A percentile compares a stretch with the other conserved stretches of the same genome.
These are phyloP conservation scores for Aphaenogaster rudis DNA, from an alignment of 1,140 invertebrate genomes.

Conservation along the genomic window DNA sequence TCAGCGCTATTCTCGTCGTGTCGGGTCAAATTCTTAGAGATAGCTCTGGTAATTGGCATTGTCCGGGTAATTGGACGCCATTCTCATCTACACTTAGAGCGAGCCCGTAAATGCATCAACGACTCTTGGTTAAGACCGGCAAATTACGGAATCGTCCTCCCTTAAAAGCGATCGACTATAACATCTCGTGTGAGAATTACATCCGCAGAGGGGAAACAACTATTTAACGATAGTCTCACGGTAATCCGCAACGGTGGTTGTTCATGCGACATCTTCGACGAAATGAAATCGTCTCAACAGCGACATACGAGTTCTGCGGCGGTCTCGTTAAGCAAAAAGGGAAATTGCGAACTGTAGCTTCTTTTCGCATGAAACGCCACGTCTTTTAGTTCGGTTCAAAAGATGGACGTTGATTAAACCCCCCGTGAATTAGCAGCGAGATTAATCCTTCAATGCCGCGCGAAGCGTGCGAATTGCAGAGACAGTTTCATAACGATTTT, in stretches of 20 bases:
- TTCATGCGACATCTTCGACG: conserved; percentile 8
- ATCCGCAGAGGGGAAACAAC: background rate
- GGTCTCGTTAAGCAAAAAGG: background rate
- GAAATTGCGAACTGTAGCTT: background rate
- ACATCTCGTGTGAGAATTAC: background rate
- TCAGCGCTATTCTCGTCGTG: background rate
- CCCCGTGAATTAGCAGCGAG: background rate
- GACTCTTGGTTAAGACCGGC: background rate
- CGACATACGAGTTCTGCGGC: conserved; percentile 5
- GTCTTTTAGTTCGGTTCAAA: background rate
- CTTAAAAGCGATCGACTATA: conserved; percentile 1
- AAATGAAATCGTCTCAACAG: conserved; percentile 27
- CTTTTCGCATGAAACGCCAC: background rate
- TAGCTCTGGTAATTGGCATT: background rate
- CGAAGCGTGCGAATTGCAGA: background rate
- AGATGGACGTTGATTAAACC: conserved; percentile 35
- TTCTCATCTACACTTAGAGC: background rate
- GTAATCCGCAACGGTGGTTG: background rate
- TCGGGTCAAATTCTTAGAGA: background rate
- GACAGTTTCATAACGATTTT: background rate
- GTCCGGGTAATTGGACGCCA: conserved; percentile 14
- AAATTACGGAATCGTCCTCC: conserved; percentile 23
- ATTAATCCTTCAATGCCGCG: background rate
- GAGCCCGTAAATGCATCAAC: background rate
- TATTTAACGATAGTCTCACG: background rate